Evolutionary conservation across 2,888 invertebrate genomes (phyloP).

Genomic region (Trypoxylon attenuatum): DNA sequence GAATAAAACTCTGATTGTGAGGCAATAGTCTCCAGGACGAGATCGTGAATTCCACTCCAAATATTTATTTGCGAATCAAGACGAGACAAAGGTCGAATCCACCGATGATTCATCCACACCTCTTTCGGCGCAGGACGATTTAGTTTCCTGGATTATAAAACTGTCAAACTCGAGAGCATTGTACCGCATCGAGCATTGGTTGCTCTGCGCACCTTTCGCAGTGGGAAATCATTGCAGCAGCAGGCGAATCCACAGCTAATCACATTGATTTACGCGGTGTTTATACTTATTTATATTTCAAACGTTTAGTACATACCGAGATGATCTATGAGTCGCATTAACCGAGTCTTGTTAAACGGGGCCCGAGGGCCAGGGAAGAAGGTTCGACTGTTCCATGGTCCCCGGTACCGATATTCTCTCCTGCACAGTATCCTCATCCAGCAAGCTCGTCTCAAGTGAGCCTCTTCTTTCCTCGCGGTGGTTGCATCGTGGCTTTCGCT

Average conservation of each 20-base stretch:
- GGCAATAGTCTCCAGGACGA: too few species aligned
- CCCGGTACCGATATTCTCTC: conserved; percentile 44
- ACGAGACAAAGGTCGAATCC: too few species aligned
- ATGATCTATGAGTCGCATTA: conserved; percentile 73
- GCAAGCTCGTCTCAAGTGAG: conserved; percentile 25
- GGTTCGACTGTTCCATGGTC: conserved; percentile 55
- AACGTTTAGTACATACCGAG: conserved; percentile 70
- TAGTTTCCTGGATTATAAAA: conserved; percentile 2
- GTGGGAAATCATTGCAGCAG: conserved; percentile 19
- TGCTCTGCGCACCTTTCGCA: too few species aligned
- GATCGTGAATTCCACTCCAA: too few species aligned
- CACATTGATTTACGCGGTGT: conserved; percentile 72
- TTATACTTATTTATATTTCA: conserved; percentile 72
- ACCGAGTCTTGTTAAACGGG: conserved; percentile 73
- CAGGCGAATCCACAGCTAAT: conserved; percentile 60
- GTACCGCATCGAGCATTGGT: not conserved
- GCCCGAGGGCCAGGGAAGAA: conserved; percentile 59
- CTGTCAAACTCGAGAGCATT: conserved; percentile 19
- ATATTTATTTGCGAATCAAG: too few species aligned
- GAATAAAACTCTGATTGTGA: too few species aligned
- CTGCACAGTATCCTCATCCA: conserved; percentile 18
- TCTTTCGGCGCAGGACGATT: not conserved
- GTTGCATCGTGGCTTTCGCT: conserved; percentile 24
- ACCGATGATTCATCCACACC: not conserved
- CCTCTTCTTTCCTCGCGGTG: conserved; percentile 25